Evolutionary conservation across 1,140 invertebrate species (phyloP), one percentile per base, ranked within the genome.

Genomic region (Oscheius sp.): DNA sequence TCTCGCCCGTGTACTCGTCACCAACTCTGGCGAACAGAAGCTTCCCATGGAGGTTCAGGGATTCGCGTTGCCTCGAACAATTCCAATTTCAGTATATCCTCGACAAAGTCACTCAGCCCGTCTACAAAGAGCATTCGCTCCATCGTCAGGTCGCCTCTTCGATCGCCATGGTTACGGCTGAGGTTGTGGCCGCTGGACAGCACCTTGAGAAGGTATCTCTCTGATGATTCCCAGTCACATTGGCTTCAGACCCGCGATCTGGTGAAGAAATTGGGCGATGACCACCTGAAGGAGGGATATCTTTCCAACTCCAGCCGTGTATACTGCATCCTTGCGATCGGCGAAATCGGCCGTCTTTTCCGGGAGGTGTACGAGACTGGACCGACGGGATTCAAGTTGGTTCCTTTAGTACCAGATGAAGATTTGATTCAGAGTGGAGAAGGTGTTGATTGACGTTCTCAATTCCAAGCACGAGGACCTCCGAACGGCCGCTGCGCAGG

Each of bases 401-500:
- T n/a, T n/a, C n/a, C n/a, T n/a, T n/a, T n/a, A n/a, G n/a, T n/a
- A n/a, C n/a, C n/a, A n/a, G 55, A 78, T 18, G 34, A 7, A 2
- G 59, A 23, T 13, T 7, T 32, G 29, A 71, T 36, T 46, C 28
- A 89, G 90, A 35, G 74, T 87, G 20, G 83, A 85, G 68, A 76
- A 80, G 31, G 85, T 88, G 2, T 85, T 89, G 32, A 70, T 89
- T 35, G 85, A 87, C n/a, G 86, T 87, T 4, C 89, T 89, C 79
- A 85, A 85, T 34, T 88, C 88, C 18, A 83, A 82, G n/a, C 87
- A 85, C 80, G 89, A 89, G 76, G 89, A 89, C 76, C 86, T 89
- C 0, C 97, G 97, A 86, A 93, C 93, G 0, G 94, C 94, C 3
- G 94, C 95, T 1, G 95, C 94, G 72, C 95, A 96, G 86, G 93